Base-by-base conservation (phyloP, 2,113 vertebrate genomes). In the Toxostoma redivivum region DNA sequence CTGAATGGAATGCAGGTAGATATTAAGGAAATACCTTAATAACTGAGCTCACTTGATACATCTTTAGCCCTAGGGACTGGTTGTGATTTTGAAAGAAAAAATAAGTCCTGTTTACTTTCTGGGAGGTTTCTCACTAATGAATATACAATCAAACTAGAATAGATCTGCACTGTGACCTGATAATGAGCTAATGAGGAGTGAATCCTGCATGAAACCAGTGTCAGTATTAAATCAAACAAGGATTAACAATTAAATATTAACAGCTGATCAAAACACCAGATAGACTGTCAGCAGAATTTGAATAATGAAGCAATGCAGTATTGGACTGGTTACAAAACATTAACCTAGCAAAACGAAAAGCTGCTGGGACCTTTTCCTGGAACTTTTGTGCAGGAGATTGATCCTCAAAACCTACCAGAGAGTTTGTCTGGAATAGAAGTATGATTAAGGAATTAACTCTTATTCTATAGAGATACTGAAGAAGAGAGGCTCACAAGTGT, bases 241-340 rank as follows among this genome's bases (percentile, higher is more conserved):
- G 47, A 91, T 91, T 91, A 91, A 81, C 77, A 93, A 92, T 54
- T 88, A 93, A 88, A 89, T 84, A 94, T 91, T 86, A 92, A 91
- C 77, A 87, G 71, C 33, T 64, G 89, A 94, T 91, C 72, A 81
- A 96, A 95, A 86, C 51, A 91, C 48, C 88, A 86, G 51, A 62
- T 67, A 71, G 72, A n/a, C 38, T 81, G 83, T 86, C 65, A 87
- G 65, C 51, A 83, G 48, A 80, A 72, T 89, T 60, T 94, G 56
- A 89, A 74, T 81, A 89, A 84, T 86, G 83, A 89, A 94, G 73
- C 51, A 84, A 67, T 84, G 73, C 65, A 79, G 28, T 50, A 45
- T 28, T 86, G 61, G 69, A 42, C n/a, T 56, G 27, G 35, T 78
- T 92, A 84, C 48, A 65, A 94, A 94, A 92, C 51, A 76, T 86